phyloP scores from a whole-genome alignment of 1,140 invertebrate genomes.

The Cyrtorhinus lividipennis region DNA sequence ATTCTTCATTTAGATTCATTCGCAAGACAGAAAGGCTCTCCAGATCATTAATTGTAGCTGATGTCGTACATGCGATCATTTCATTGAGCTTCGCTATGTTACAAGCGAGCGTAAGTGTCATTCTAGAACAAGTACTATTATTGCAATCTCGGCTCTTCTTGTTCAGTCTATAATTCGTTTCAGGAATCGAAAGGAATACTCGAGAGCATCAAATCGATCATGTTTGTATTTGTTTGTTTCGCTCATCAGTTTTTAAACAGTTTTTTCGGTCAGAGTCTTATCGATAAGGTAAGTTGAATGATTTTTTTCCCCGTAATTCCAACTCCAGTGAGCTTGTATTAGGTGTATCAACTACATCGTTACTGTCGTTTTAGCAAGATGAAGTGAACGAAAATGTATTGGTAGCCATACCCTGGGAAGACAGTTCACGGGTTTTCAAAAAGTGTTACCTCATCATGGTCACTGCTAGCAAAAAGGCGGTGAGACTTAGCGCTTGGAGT shows the following conservation, averaged over 20 bases:
- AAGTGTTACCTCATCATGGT: background rate
- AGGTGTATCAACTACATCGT: background rate
- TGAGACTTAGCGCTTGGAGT: conserved; percentile 7
- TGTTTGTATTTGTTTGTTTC: conserved; percentile 13
- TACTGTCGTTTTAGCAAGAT: conserved; percentile 11
- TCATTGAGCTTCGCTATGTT: conserved; percentile 18
- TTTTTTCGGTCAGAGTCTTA: conserved; percentile 14
- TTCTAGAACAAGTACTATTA: background rate
- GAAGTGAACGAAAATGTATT: background rate
- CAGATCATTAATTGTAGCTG: conserved; percentile 10
- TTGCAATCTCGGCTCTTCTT: background rate
- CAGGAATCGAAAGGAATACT: conserved; percentile 16
- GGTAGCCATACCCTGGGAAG: background rate
- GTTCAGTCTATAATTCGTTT: background rate
- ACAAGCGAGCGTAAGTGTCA: conserved; percentile 7
- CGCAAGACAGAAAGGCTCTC: background rate
- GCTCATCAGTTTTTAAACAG: conserved; percentile 17
- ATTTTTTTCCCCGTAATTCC: too few relatives aligned
- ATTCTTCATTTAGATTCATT: conserved; percentile 3
- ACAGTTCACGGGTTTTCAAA: background rate
- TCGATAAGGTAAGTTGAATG: conserved; percentile 16
- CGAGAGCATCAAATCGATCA: conserved; percentile 6
- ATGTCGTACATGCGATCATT: conserved; percentile 16
- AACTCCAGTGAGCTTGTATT: background rate
- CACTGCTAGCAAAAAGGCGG: background rate